Evolutionary conservation across 2,797 vertebrate species (phyloP).

Genomic region (Sarcoramphus papa): DNA sequence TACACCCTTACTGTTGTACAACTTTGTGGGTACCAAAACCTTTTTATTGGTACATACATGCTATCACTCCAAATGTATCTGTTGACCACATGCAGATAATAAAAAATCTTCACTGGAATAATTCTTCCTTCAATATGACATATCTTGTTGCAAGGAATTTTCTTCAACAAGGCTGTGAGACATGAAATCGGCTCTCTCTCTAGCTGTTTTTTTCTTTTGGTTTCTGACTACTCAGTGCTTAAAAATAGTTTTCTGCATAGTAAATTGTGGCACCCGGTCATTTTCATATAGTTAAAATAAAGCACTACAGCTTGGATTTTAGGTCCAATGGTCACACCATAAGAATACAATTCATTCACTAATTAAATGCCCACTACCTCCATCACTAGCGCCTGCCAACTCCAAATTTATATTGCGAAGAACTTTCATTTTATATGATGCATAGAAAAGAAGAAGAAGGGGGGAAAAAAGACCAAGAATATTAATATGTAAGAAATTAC

Average conservation of each 20-base stretch:
- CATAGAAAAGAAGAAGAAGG: constrained; percentile 35
- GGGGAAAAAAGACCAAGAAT: background rate
- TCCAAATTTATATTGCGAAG: constrained; percentile 55
- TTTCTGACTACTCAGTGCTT: constrained; percentile 3
- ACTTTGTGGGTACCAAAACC: background rate
- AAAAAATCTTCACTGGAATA: background rate
- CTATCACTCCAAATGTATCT: background rate
- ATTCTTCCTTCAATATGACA: background rate
- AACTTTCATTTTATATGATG: constrained; percentile 56
- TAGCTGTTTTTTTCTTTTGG: background rate
- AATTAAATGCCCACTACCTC: constrained; percentile 64
- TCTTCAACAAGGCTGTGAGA: background rate
- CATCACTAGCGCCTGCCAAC: constrained; percentile 44
- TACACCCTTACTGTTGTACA: background rate
- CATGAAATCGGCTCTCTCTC: background rate
- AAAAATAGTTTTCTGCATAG: constrained; percentile 57
- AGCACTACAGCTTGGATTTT: constrained; percentile 54
- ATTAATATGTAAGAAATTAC: background rate
- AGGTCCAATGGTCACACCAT: constrained; percentile 51
- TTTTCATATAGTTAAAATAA: constrained; percentile 67
- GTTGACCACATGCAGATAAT: background rate
- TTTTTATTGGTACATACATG: background rate
- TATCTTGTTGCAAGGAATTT: background rate
- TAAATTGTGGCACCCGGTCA: constrained; percentile 34
- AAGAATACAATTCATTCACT: constrained; percentile 66